Conservation (phyloP, 2,797 vertebrate species). For the Halcyon badia region DNA sequence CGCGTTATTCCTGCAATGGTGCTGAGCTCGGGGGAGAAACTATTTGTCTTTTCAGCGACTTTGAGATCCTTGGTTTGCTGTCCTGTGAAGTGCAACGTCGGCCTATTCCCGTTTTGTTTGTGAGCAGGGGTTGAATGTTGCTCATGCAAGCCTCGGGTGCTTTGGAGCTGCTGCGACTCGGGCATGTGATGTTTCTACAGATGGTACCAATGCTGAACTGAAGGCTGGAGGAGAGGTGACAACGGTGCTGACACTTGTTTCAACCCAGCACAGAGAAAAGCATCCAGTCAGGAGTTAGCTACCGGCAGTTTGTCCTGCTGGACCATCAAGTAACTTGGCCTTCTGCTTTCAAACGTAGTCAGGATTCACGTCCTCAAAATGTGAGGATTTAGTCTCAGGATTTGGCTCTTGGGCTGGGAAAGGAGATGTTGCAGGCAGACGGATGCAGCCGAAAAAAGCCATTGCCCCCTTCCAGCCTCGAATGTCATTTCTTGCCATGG, state of each 20-base stretch:
- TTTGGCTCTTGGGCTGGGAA: not conserved
- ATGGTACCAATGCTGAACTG: too few relatives aligned
- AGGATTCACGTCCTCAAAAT: not conserved
- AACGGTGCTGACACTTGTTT: not conserved
- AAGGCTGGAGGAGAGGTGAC: not conserved
- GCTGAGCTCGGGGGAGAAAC: not conserved
- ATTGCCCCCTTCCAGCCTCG: not conserved
- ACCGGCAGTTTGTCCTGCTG: not conserved
- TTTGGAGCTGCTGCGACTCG: not conserved
- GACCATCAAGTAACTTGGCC: not conserved
- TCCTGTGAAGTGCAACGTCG: accelerated
- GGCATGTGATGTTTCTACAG: not conserved
- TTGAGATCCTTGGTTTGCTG: not conserved
- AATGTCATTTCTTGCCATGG: conserved; percentile 34
- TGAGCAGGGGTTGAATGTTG: not conserved
- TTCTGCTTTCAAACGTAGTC: not conserved
- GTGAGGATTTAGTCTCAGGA: not conserved
- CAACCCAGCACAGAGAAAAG: not conserved
- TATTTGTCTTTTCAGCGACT: not conserved
- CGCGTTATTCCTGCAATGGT: accelerated
- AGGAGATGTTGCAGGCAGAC: not conserved
- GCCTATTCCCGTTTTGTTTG: not conserved
- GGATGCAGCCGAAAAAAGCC: not conserved
- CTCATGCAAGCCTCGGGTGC: accelerated
- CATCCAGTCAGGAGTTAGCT: accelerated